A percentile compares a stretch with the other conserved stretches of the same genome.
These are phyloP conservation scores for Melitaea cinxia DNA, from an alignment of 1,140 invertebrate species.

Conservation along the genomic window DNA sequence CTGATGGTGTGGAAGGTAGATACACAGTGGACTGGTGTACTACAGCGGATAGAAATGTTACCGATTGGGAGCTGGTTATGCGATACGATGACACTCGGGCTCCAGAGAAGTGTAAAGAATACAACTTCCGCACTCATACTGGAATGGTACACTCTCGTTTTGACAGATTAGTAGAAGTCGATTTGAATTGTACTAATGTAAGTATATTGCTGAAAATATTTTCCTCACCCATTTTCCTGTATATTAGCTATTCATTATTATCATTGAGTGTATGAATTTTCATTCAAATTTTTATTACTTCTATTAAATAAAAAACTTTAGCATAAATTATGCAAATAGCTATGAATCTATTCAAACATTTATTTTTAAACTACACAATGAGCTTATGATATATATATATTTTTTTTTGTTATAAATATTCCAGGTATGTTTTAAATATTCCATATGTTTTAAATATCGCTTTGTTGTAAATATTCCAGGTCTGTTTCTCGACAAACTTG, in stretches of 20 bases:
- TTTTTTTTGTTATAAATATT: no score
- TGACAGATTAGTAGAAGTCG: slow-evolving; percentile 13
- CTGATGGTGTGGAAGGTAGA: slow-evolving; percentile 44
- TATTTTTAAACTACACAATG: no score
- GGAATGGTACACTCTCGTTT: slow-evolving; percentile 31
- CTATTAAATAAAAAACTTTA: no score
- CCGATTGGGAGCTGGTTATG: slow-evolving; percentile 81
- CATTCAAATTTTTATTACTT: background rate
- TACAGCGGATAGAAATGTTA: slow-evolving; percentile 34
- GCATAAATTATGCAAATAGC: no score
- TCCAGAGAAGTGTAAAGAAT: slow-evolving; percentile 21
- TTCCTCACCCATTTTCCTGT: background rate
- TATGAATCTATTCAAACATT: no score
- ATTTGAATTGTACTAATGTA: slow-evolving; percentile 49
- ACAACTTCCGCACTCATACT: slow-evolving; percentile 4
- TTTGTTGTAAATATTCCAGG: slow-evolving; percentile 42
- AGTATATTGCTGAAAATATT: slow-evolving; percentile 26
- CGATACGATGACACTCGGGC: slow-evolving; percentile 24
- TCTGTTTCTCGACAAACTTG: slow-evolving; percentile 47
- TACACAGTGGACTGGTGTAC: slow-evolving; percentile 55
- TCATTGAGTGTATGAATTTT: background rate
- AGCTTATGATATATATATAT: no score
- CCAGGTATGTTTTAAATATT: no score
- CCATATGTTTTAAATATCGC: no score
- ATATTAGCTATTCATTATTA: background rate